phyloP scores from a whole-genome alignment of 2,888 invertebrate species.

The Dasypolia templi region DNA sequence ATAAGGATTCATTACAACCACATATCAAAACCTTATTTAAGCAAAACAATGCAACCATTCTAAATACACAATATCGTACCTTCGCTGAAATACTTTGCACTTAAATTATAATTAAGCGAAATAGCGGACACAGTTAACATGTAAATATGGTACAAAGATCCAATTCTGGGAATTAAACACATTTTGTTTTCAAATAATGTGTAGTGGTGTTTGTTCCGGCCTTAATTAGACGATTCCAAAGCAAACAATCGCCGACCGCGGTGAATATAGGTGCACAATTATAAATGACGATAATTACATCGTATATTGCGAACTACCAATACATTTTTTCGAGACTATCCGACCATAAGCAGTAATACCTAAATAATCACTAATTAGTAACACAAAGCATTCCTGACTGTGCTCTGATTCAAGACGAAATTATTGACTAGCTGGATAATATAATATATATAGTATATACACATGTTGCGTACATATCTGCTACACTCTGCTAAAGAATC shows the following conservation, averaged over 20 bases:
- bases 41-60: constrained; percentile 22
- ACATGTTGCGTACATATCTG: not conserved
- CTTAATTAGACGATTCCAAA: constrained; percentile 48
- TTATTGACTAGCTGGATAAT: constrained; percentile 1
- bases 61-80: constrained; percentile 24
- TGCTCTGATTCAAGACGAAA: constrained; percentile 8
- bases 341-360: constrained; percentile 8
- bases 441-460: not conserved
- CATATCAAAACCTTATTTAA: constrained; percentile 22
- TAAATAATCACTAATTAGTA: constrained; percentile 31
- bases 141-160: constrained; percentile 49
- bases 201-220: constrained; percentile 23
- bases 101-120: constrained; percentile 55
- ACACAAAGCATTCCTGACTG: constrained; percentile 20
- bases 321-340: constrained; percentile 2
- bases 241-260: constrained; percentile 44
- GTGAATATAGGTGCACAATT: constrained; percentile 32
- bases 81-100: constrained; percentile 33
- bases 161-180: constrained; percentile 49
- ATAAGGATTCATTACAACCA: too few relatives aligned
- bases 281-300: constrained; percentile 46
- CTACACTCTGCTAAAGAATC: not conserved
- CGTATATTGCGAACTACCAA: constrained; percentile 3
- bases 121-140: constrained; percentile 37
- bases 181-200: constrained; percentile 56